A percentile compares a stretch with the other conserved stretches of the same genome.
Evolutionary conservation across 2,797 vertebrate genomes (phyloP).

Genomic region (Coregonus ussuriensis): DNA sequence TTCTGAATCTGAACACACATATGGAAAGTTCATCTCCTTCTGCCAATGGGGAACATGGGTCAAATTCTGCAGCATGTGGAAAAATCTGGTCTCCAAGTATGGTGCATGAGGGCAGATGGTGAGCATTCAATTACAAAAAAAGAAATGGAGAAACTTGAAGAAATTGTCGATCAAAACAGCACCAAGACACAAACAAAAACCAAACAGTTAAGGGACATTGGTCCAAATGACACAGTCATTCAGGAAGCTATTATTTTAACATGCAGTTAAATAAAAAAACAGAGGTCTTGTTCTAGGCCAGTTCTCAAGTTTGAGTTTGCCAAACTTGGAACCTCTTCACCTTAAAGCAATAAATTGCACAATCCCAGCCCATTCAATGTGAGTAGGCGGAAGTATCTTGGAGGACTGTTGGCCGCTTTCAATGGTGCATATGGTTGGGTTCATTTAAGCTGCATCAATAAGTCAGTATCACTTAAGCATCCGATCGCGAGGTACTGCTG

Average conservation of each 20-base stretch:
- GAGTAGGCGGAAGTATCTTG: constrained; percentile 24
- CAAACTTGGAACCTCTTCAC: background rate
- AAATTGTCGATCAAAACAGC: constrained; percentile 17
- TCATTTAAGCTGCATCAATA: constrained; percentile 53
- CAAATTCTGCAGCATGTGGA: constrained; percentile 59
- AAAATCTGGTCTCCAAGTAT: constrained; percentile 46
- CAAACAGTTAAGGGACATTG: background rate
- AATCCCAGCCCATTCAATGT: background rate
- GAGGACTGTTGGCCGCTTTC: constrained; percentile 34
- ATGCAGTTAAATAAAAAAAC: background rate
- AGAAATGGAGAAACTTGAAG: background rate
- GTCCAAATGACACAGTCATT: background rate
- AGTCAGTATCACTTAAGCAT: constrained; percentile 63
- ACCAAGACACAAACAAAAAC: constrained; percentile 7
- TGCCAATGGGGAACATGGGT: constrained; percentile 60
- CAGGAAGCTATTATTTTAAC: background rate
- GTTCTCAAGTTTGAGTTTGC: background rate
- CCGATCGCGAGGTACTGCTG: constrained; percentile 58
- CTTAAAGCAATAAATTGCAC: constrained; percentile 1
- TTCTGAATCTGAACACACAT: constrained; percentile 13
- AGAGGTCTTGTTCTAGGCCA: background rate
- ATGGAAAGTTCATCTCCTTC: constrained; percentile 67
- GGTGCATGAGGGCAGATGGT: constrained; percentile 31
- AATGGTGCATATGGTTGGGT: constrained; percentile 40
- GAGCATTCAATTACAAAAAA: constrained; percentile 18